These are phyloP conservation scores for Drosophila meridiana DNA, from an alignment of 2,888 invertebrate genomes.

Conservation along the genomic window DNA sequence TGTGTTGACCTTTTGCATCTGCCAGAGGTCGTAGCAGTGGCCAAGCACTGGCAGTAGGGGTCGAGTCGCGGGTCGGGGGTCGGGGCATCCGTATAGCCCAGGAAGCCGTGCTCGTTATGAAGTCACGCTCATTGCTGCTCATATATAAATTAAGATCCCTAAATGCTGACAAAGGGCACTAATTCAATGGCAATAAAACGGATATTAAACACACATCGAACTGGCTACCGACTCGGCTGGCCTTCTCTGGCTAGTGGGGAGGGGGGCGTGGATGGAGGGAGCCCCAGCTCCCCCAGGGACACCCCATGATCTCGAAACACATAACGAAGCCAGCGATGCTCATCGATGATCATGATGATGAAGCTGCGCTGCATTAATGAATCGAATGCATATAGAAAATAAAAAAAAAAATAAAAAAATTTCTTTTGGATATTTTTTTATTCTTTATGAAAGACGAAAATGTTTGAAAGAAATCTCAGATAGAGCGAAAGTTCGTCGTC, in stretches of 20 bases:
- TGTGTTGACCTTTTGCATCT: slow-evolving; percentile 76
- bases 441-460: slow-evolving; percentile 58
- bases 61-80: neutral
- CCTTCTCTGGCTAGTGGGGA: neutral
- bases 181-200: slow-evolving; percentile 81
- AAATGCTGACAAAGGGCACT: slow-evolving; percentile 80
- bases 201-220: slow-evolving; percentile 81
- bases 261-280: neutral
- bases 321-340: slow-evolving; percentile 18
- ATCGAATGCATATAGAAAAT: slow-evolving; percentile 37
- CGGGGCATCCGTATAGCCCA: slow-evolving; percentile 29
- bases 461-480: slow-evolving; percentile 49
- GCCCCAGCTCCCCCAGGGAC: too few species aligned
- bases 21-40: slow-evolving; percentile 68
- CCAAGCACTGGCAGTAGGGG: slow-evolving; percentile 17
- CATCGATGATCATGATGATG: slow-evolving; percentile 19
- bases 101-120: slow-evolving; percentile 76
- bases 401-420: slow-evolving; percentile 40
- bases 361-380: slow-evolving; percentile 65
- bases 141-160: slow-evolving; percentile 80
- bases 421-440: slow-evolving; percentile 33
- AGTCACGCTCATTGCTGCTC: slow-evolving; percentile 73
- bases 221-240: slow-evolving; percentile 64
- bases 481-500: slow-evolving; percentile 38
- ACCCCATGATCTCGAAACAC: slow-evolving; percentile 17